A percentile compares a stretch with the other conserved stretches of the same genome.
These are phyloP conservation scores for Drosophila mayaguana DNA, from an alignment of 2,888 invertebrate genomes.

Conservation along the genomic window DNA sequence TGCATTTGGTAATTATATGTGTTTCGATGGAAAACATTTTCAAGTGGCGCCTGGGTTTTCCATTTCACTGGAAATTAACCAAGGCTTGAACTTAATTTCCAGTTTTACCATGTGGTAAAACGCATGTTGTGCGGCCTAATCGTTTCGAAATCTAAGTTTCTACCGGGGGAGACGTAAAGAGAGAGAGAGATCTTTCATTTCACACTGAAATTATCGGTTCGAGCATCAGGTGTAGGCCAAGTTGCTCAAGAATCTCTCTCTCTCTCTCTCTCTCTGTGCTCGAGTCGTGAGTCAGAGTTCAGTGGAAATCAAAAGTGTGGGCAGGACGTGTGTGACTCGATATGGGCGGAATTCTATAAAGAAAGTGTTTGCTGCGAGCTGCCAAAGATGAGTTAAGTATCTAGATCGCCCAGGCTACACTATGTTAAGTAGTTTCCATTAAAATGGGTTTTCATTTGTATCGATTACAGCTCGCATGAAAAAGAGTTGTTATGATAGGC, in stretches of 20 bases:
- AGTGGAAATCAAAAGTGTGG: constrained; percentile 57
- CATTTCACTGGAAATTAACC: constrained; percentile 69
- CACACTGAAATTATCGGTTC: constrained; percentile 51
- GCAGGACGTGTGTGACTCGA: constrained; percentile 32
- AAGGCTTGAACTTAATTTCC: constrained; percentile 53
- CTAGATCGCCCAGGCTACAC: constrained; percentile 21
- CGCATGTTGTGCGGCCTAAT: constrained; percentile 60
- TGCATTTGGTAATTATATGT: constrained; percentile 62
- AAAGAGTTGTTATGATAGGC: constrained; percentile 27
- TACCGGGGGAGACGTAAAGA: not conserved
- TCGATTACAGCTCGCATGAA: constrained; percentile 34
- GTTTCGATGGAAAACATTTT: constrained; percentile 50
- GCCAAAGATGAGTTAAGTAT: constrained; percentile 60
- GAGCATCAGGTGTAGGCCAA: constrained; percentile 52
- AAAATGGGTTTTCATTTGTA: constrained; percentile 6
- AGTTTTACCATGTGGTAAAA: constrained; percentile 42
- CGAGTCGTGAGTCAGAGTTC: constrained; percentile 47
- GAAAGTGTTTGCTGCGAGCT: constrained; percentile 62
- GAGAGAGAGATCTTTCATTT: constrained; percentile 37
- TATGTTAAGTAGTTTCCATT: constrained; percentile 34
- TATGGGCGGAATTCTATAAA: constrained; percentile 55
- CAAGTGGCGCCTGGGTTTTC: constrained; percentile 65
- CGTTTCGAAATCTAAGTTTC: constrained; percentile 57
- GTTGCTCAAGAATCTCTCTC: constrained; percentile 4
- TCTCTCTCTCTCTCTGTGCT: constrained; percentile 11